Percentiles rank a stretch among this genome's conserved stretches.
Conservation (phyloP, 35 echinoderm and acorn worm species). For the Heliocidaris erythrogramma region DNA sequence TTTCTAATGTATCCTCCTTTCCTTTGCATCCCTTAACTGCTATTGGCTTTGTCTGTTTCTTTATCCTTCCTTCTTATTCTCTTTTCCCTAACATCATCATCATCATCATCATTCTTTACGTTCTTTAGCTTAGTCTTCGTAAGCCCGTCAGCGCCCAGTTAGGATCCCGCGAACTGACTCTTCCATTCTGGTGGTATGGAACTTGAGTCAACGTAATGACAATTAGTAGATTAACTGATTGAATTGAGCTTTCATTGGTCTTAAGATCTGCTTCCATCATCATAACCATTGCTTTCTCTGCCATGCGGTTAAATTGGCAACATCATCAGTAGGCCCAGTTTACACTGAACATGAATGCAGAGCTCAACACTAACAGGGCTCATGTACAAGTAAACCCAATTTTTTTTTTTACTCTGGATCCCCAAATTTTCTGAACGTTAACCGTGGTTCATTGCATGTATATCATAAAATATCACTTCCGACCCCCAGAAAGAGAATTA, state of each 20-base stretch:
- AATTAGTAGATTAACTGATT: constrained; percentile 19
- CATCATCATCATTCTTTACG: neutral
- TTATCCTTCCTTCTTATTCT: constrained; percentile 15
- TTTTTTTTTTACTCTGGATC: no score
- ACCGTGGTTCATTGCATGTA: no score
- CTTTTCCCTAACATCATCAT: neutral
- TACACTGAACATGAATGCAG: neutral
- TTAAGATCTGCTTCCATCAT: neutral
- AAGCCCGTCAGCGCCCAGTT: neutral
- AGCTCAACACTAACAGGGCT: no score
- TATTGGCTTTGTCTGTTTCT: neutral
- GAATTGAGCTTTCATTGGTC: neutral
- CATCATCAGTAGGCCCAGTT: neutral
- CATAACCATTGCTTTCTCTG: constrained; percentile 1
- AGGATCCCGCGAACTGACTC: neutral
- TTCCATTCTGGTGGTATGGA: neutral
- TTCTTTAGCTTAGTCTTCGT: neutral
- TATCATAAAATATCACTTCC: no score
- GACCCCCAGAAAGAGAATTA: no score
- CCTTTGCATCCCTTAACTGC: neutral
- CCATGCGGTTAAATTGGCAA: neutral
- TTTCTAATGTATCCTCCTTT: neutral
- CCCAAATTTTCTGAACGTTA: no score
- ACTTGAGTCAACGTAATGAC: constrained; percentile 10
- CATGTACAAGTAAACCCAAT: no score